These are phyloP conservation scores for Mya arenaria DNA, from an alignment of 1,140 invertebrate genomes.

Conservation along the genomic window DNA sequence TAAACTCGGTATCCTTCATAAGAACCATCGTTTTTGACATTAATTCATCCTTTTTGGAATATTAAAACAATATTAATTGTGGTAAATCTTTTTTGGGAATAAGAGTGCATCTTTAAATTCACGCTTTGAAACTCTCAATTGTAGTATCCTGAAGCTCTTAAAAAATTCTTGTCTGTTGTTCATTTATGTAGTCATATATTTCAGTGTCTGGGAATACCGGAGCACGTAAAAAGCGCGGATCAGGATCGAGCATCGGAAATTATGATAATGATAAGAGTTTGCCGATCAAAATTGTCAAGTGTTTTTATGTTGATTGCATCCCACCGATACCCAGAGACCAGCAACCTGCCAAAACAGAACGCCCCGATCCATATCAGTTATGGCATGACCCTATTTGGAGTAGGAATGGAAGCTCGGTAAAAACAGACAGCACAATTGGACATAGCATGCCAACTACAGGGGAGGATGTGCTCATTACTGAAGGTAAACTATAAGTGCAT, in stretches of 20 bases:
- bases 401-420: neutral
- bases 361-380: slow-evolving; percentile 49
- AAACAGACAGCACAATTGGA: neutral
- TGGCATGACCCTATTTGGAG: slow-evolving; percentile 55
- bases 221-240: neutral
- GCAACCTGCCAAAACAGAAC: slow-evolving; percentile 39
- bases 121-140: no score
- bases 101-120: no score
- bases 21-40: no score
- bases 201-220: no score
- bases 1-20: no score
- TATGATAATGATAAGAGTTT: neutral
- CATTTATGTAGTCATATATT: no score
- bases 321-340: slow-evolving; percentile 65
- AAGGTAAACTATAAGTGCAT: slow-evolving; percentile 7
- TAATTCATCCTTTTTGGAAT: no score
- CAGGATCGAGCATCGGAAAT: neutral
- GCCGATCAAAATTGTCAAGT: slow-evolving; percentile 45
- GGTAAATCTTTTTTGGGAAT: no score
- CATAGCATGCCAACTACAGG: neutral
- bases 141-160: no score
- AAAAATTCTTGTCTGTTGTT: no score
- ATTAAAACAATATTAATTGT: no score
- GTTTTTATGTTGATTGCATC: slow-evolving; percentile 71
- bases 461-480: slow-evolving; percentile 15